Percentiles rank a stretch among this genome's conserved stretches.
Evolutionary conservation across 35 echinoderm and acorn worm species (phyloP).

Genomic region (Diadema setosum): DNA sequence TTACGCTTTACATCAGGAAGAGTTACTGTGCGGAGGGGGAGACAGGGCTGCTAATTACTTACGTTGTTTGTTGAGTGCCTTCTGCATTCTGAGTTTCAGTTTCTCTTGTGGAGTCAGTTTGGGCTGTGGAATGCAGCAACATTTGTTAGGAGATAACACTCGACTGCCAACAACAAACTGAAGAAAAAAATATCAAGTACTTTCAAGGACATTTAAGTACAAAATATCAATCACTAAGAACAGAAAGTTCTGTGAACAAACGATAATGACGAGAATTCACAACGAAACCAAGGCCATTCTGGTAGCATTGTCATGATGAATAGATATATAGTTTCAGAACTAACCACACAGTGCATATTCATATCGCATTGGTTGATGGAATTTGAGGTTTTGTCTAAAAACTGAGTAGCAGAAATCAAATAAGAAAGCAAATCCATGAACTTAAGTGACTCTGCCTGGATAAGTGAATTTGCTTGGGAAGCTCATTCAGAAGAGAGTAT

Average conservation of each 20-base stretch:
- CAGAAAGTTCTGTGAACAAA: background rate
- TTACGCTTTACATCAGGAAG: background rate
- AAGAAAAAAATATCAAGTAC: too few species aligned
- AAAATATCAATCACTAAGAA: background rate
- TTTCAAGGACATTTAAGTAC: background rate
- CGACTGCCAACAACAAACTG: too few species aligned
- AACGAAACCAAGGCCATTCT: background rate
- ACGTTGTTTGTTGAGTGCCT: conserved; percentile 95
- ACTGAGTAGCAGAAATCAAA: too few species aligned
- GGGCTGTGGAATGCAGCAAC: conserved; percentile 40
- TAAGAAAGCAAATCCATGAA: too few species aligned
- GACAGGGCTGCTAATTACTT: conserved; percentile 49
- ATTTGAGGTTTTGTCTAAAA: too few species aligned
- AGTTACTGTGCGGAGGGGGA: too few species aligned
- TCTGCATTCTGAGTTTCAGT: conserved; percentile 95
- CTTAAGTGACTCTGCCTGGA: too few species aligned
- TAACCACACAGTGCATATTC: too few species aligned
- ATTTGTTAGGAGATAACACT: background rate
- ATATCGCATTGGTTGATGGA: too few species aligned
- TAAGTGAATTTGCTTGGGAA: too few species aligned
- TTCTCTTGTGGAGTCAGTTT: conserved; percentile 85
- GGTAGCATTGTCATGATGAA: background rate
- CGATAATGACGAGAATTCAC: background rate
- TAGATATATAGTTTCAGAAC: too few species aligned
- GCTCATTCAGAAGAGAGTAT: too few species aligned